A percentile compares a stretch with the other conserved stretches of the same genome.
Evolutionary conservation across 2,888 invertebrate genomes (phyloP).

Genomic region (Hypolimnas misippus): DNA sequence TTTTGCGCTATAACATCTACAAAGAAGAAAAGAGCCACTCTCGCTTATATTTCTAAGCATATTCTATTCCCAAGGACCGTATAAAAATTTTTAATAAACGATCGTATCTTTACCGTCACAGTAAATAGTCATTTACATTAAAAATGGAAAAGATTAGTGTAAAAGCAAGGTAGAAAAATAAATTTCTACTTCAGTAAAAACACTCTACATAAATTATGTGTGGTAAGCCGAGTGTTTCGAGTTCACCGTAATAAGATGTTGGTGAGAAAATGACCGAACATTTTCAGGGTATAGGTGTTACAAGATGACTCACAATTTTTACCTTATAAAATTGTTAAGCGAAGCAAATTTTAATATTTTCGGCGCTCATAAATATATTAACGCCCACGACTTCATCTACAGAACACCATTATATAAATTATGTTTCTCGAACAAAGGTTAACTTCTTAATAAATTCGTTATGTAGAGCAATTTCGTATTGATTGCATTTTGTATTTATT

Average conservation of each 20-base stretch:
- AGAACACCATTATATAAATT: neutral
- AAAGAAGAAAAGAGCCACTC: conserved; percentile 24
- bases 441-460: neutral
- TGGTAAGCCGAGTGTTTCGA: conserved; percentile 39
- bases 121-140: conserved; percentile 27
- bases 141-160: conserved; percentile 31
- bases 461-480: too few species aligned
- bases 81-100: conserved; percentile 10
- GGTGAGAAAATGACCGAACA: conserved; percentile 51
- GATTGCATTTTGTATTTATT: too few species aligned
- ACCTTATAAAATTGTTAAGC: conserved; percentile 36
- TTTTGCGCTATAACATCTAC: conserved; percentile 16
- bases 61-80: conserved; percentile 6
- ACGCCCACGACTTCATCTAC: neutral
- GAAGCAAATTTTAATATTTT: conserved; percentile 27
- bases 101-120: conserved; percentile 4
- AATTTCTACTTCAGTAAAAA: conserved; percentile 24
- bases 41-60: conserved; percentile 13
- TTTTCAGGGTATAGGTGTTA: conserved; percentile 52
- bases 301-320: conserved; percentile 43
- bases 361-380: neutral
- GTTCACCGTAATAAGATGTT: conserved; percentile 53
- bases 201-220: conserved; percentile 35
- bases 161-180: conserved; percentile 23
- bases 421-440: neutral